Evolutionary conservation across 2,113 vertebrate species (phyloP), one percentile per base, ranked within the genome.

Genomic region (Lethenteron reissneri): DNA sequence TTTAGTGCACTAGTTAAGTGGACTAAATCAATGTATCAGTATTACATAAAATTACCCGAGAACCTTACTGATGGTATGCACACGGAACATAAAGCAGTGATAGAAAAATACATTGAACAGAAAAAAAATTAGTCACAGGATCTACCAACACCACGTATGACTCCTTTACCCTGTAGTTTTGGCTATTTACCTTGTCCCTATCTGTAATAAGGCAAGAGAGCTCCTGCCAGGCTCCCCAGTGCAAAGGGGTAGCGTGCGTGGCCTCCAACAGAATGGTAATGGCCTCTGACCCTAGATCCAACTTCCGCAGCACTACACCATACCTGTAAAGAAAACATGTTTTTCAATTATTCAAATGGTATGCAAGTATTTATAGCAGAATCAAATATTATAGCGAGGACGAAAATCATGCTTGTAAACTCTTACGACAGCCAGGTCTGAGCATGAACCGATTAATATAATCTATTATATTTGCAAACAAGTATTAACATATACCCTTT

Each of bases 171-270:
- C 41, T 41, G 41, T 41, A 41, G 5, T 41, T 41, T 25, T 14
- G 41, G 3, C 15, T 14, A 72, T 7, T 81, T 86, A 97, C 94
- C 94, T 95, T 99, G 78, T 99, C 92, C 78, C 90, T 95, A 81
- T 95, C 95, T 71, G 90, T 96, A 80, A 99, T 88, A 70, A 99
- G 85, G 80, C 95, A 96, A 78, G 92, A 95, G 58, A 99, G 88
- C 76, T 99, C 94, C 74, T 95, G 80, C 94, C 94, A 99, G 10
- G 92, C 85, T 73, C 92, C 94, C 94, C 94, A 97, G 7, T 99
- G 92, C 77, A 96, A 82, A 75, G 92, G 94, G 70, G 95, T 82
- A 56, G 85, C 78, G 25, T 97, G 91, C 19, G 90, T 83, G 21
- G 90, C 91, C 76, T 94, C 90, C 57, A 96, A 88, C 72, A 97